Conservation (phyloP, 2,888 invertebrate genomes). For the Cepaea hortensis region DNA sequence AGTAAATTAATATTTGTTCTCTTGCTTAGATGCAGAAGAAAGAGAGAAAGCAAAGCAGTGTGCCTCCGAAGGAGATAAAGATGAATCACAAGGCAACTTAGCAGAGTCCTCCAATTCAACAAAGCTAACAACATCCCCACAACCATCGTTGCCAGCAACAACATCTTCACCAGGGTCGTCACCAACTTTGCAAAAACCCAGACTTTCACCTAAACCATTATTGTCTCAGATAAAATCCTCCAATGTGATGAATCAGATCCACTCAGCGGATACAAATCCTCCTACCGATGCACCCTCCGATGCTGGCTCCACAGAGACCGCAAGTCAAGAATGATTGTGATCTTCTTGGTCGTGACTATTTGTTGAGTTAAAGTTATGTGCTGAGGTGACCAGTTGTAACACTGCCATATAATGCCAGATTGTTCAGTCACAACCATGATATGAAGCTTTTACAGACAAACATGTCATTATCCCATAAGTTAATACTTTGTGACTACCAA, state of each 20-base stretch:
- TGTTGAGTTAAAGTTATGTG: no score
- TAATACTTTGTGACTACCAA: no score
- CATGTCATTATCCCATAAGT: no score
- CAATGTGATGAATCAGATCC: neutral
- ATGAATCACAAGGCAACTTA: conserved; percentile 12
- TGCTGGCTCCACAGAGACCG: neutral
- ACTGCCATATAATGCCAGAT: no score
- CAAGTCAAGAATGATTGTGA: conserved; percentile 22
- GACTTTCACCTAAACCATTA: conserved; percentile 32
- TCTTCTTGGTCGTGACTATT: neutral
- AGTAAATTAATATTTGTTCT: conserved; percentile 36
- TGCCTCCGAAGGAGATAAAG: conserved; percentile 34
- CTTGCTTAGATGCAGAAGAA: conserved; percentile 40
- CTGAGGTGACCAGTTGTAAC: no score
- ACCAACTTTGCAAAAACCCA: conserved; percentile 27
- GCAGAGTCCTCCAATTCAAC: neutral
- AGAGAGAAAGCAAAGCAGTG: conserved; percentile 41
- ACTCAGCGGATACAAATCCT: conserved; percentile 4
- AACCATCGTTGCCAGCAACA: neutral
- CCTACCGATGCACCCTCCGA: conserved; percentile 15
- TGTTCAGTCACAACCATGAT: no score
- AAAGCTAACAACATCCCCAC: neutral
- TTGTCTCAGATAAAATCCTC: conserved; percentile 26
- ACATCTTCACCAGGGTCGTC: neutral
- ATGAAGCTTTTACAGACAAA: no score